Base-by-base conservation (phyloP, 2,113 vertebrate genomes). In the Cyanistes caeruleus region DNA sequence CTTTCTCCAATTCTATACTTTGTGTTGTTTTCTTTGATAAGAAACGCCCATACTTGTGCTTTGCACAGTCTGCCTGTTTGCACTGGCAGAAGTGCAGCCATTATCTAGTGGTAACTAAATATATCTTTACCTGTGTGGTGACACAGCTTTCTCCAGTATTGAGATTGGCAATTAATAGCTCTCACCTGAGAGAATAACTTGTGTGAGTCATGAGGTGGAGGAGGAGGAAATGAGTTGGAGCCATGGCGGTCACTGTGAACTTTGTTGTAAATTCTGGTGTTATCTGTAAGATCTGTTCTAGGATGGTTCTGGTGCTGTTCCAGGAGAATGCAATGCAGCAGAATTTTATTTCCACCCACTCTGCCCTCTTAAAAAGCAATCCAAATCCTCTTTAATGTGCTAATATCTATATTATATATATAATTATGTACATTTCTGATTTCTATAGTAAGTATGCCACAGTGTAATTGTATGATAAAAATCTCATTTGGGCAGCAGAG, bases 211-310 rank as follows among this genome's bases (percentile, higher is more conserved):
- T 31, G 10, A 20, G 49, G 76, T 55, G 81, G 79, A 52, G 68
- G 68, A 78, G 79, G 87, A 91, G 87, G 93, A 93, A 91, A 69
- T 85, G 91, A 92, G 91, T 60, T 79, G 92, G 58, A 87, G 46
- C 82, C 10, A 0, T 48, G 86, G 51, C 0, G 28, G 33, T 72
- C 72, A 83, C 64, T 55, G 4, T 62, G 90, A 86, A 84, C 87
- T 78, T n/a, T 7, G 63, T 33, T 7, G 72, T 67, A 30, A 80
- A 67, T 91, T 67, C 49, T 79, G 74, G 13, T 88, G 59, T 73
- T 90, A 92, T 84, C 88, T 81, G 10, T 9, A 8, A 51, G 76
- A 92, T 96, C 89, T 87, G 77, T 28, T 90, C 70, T 23, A 13
- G 64, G 53, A 22, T 53, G 63, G 37, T 69, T 37, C 80, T 89